Evolutionary conservation across 2,797 vertebrate species (phyloP), one percentile per base, ranked within the genome.

Genomic region (Arremon brunneinucha): DNA sequence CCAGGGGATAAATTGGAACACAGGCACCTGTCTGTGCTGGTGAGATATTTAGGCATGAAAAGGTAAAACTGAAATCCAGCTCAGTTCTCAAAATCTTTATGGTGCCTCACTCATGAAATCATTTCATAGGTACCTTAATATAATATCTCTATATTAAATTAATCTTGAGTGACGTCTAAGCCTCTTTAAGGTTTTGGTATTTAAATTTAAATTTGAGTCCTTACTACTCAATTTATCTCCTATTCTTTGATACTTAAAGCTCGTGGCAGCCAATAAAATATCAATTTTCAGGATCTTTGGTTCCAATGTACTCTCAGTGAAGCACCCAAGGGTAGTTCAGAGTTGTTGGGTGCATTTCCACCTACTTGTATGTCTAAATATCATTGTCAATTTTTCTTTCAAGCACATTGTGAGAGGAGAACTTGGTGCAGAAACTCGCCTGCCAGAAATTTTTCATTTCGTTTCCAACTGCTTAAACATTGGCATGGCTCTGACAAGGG

Each of bases 401-500:
- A 21, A 0, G 39, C 50, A 6, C 32, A 27, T 69, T 63, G 18
- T 27, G 39, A 74, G 47, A 74, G 34, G 41, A 84, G 80, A 92
- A 68, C 55, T 81, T 59, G 26, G 60, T 81, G 60, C 78, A 93
- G 80, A 79, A 74, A 50, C 37, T 59, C 19, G 49, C 56, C 47
- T 49, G 89, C 81, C 90, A 92, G 59, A 85, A 92, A 60, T 41
- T 71, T 89, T 91, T 65, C 57, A 63, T 88, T 96, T 95, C 90
- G 37, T 96, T 97, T 95, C 80, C 94, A 96, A 74, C 55, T 76
- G 49, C 93, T 92, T 82, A 77, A 96, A 96, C 68, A 92, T 37
- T 92, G 94, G 94, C 95, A 80, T 80, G 84, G 74, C 90, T 95
- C 79, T 77, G 96, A 94, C 95, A 93, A 97, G 88, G 78, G 87